Base-by-base conservation (phyloP, 2,113 vertebrate genomes). In the Empidonax traillii region DNA sequence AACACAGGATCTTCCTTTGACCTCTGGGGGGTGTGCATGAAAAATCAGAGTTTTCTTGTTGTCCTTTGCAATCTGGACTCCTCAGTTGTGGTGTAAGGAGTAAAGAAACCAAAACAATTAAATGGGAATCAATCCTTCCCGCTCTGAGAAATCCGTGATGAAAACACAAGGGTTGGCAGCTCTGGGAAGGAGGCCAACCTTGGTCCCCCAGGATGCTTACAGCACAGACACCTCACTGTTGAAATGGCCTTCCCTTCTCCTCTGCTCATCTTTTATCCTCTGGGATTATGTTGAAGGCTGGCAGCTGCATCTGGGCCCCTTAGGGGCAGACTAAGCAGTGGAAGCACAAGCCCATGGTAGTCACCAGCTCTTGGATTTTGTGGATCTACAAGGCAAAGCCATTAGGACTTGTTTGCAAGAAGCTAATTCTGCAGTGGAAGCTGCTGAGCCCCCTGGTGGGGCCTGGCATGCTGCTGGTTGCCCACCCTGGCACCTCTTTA, bases 151-250 rank as follows among this genome's bases (percentile, higher is more conserved):
- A 59, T 22, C 23, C 65, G 43, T 69, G 56, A 63, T 66, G 44
- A 68, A 65, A 73, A n/a, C 24, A 46, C 20, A 52, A 43, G 17
- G 20, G 6, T 27, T 77, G 76, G 76, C 53, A 87, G 46, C 25
- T 35, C 76, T 81, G 51, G 72, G 17, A 77, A 37, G 31, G 41
- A 53, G 28, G 31, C 49, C 44, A 90, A 0, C 14, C 31, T 77
- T 2, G 0, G 22, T 90, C n/a, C 73, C 11, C 39, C 2, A 7
- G 63, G 41, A 61, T 0, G 0, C 62, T 83, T 53, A 15, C n/a
- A 77, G 46, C n/a, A 51, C 75, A 27, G 72, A n/a, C 44, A 80
- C 8, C 22, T 46, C 59, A 17, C 58, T 80, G 14, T 14, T 76
- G 62, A 28, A 76, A 66, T 41, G n/a, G 14, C 15, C 21, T 90